These are phyloP conservation scores for Subacronicta megacephala DNA, from an alignment of 2,888 invertebrate genomes.

Conservation along the genomic window DNA sequence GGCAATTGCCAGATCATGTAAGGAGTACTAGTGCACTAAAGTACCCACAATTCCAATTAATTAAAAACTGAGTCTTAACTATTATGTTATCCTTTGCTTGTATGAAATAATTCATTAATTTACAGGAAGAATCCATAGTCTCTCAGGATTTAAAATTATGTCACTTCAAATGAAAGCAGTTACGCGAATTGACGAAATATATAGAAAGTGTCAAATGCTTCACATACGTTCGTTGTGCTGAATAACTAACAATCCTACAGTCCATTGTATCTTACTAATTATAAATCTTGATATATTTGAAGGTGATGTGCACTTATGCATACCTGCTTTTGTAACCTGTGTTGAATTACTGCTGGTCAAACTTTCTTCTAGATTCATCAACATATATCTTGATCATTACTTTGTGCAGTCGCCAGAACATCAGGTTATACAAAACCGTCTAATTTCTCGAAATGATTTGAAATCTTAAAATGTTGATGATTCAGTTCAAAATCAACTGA, in stretches of 20 bases:
- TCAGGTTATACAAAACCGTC: too few species aligned
- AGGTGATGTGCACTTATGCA: conserved; percentile 34
- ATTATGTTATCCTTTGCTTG: too few species aligned
- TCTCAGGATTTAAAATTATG: conserved; percentile 69
- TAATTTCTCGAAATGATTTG: too few species aligned
- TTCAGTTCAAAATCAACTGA: too few species aligned
- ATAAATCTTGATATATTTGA: conserved; percentile 57
- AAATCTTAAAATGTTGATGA: too few species aligned
- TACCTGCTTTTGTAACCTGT: not conserved
- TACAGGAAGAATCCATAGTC: conserved; percentile 52
- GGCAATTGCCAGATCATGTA: not conserved
- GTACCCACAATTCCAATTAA: too few species aligned
- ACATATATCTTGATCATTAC: too few species aligned
- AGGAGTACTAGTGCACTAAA: not conserved
- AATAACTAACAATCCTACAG: conserved; percentile 68
- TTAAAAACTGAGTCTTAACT: too few species aligned
- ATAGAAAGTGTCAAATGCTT: conserved; percentile 85
- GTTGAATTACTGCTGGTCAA: too few species aligned
- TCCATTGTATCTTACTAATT: conserved; percentile 59
- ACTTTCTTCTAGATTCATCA: too few species aligned
- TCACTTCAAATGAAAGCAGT: conserved; percentile 71
- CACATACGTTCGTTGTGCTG: conserved; percentile 71
- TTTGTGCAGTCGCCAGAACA: too few species aligned
- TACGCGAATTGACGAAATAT: conserved; percentile 74
- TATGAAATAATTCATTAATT: conserved; percentile 37